Evolutionary conservation across 92 coral and sea anemone genomes (phyloP).

Genomic region (Parazoanthus darwini): DNA sequence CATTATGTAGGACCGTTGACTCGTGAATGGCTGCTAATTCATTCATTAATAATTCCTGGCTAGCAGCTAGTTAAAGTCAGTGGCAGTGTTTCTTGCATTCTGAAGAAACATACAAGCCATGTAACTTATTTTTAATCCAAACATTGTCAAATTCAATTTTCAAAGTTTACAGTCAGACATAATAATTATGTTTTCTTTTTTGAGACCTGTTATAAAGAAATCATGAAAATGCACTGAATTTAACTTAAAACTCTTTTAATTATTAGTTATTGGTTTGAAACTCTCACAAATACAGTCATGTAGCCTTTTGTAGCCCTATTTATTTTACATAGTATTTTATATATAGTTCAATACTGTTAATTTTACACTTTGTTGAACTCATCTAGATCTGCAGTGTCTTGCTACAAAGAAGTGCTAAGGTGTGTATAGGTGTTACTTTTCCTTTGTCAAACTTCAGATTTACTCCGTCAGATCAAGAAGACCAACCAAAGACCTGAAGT

Average conservation of each 20-base stretch:
- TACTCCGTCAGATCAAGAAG: background rate
- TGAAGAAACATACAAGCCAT: background rate
- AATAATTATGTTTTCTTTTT: background rate
- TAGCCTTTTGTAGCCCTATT: too few species aligned
- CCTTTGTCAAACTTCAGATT: background rate
- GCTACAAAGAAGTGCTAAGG: conserved; percentile 98
- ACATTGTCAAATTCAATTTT: background rate
- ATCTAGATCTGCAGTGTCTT: conserved; percentile 93
- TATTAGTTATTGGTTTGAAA: too few species aligned
- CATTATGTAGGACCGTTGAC: background rate
- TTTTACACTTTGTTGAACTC: background rate
- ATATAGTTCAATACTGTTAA: too few species aligned
- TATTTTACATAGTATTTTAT: too few species aligned
- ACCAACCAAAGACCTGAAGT: background rate
- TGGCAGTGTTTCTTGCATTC: too few species aligned
- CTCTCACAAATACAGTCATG: too few species aligned
- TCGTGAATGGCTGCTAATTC: background rate
- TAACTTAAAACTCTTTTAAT: too few species aligned
- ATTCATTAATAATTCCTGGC: too few species aligned
- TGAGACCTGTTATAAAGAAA: background rate
- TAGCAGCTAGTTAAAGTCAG: too few species aligned
- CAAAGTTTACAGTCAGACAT: background rate
- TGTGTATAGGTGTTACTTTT: conserved; percentile 16
- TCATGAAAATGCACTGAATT: too few species aligned
- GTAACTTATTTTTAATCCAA: background rate